Conservation (phyloP, 2,888 invertebrate species). For the Junonia oenone region DNA sequence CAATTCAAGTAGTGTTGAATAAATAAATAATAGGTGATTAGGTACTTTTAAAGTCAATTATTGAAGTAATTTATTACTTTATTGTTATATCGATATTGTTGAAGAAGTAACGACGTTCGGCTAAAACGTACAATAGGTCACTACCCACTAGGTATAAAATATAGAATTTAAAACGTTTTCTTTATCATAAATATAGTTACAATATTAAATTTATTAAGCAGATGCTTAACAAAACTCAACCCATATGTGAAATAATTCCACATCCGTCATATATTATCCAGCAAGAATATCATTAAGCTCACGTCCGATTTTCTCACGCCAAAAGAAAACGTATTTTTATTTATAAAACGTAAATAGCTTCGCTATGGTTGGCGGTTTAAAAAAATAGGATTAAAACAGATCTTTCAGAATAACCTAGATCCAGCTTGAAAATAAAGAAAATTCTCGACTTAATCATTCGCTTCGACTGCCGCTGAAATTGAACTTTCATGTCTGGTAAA, state of each 20-base stretch:
- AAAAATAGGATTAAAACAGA: conserved; percentile 4
- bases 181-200: too few species aligned
- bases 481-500: conserved; percentile 34
- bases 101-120: too few species aligned
- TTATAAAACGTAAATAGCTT: neutral
- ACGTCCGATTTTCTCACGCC: neutral
- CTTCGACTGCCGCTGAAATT: conserved; percentile 34
- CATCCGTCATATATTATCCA: neutral
- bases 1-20: too few species aligned
- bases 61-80: too few species aligned
- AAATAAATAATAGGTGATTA: too few species aligned
- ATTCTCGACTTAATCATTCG: conserved; percentile 33
- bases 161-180: too few species aligned
- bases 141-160: too few species aligned
- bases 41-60: too few species aligned
- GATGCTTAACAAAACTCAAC: neutral
- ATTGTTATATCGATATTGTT: too few species aligned
- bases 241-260: neutral
- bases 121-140: too few species aligned
- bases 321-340: neutral
- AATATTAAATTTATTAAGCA: neutral
- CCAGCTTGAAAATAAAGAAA: conserved; percentile 30
- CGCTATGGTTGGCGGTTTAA: neutral
- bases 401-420: conserved; percentile 21
- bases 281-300: neutral